Evolutionary conservation across 2,797 vertebrate species (phyloP).

Genomic region (Chelmon rostratus): DNA sequence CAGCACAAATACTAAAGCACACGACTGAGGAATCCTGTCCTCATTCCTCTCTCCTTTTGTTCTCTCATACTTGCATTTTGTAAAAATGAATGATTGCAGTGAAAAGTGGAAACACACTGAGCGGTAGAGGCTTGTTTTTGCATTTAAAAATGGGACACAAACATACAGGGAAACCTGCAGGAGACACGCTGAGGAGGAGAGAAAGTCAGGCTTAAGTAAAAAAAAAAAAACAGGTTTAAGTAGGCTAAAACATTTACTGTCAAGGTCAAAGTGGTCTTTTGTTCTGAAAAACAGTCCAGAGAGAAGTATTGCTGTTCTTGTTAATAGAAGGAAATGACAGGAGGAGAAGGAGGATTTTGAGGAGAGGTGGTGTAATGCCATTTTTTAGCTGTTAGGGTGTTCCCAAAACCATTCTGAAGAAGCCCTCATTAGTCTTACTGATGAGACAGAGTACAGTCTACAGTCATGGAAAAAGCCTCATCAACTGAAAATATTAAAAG

Average conservation of each 20-base stretch:
- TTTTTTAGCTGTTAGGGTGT: not conserved
- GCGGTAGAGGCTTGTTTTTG: not conserved
- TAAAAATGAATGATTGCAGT: slow-evolving; percentile 21
- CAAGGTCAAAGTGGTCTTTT: slow-evolving; percentile 16
- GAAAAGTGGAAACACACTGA: slow-evolving; percentile 11
- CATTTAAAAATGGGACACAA: slow-evolving; percentile 26
- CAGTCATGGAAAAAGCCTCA: not conserved
- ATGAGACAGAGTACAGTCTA: slow-evolving; percentile 6
- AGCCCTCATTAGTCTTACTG: not conserved
- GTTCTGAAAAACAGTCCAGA: not conserved
- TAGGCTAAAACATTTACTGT: slow-evolving; percentile 29
- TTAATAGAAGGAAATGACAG: not conserved
- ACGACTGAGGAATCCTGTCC: slow-evolving; percentile 15
- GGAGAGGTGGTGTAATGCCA: not conserved
- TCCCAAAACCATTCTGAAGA: slow-evolving; percentile 8
- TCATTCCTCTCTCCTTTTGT: slow-evolving; percentile 29
- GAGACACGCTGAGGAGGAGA: slow-evolving; percentile 21
- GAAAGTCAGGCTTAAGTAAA: slow-evolving; percentile 11
- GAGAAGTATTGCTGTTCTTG: not conserved
- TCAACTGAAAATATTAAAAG: slow-evolving; percentile 29
- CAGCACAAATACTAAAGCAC: slow-evolving; percentile 25
- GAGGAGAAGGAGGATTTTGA: not conserved
- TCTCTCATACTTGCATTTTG: slow-evolving; percentile 10
- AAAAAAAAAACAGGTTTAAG: slow-evolving; percentile 18
- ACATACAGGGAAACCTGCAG: slow-evolving; percentile 21